Evolutionary conservation across 2,113 vertebrate genomes (phyloP), one percentile per base, ranked within the genome.

Genomic region (Neomonachus schauinslandi): DNA sequence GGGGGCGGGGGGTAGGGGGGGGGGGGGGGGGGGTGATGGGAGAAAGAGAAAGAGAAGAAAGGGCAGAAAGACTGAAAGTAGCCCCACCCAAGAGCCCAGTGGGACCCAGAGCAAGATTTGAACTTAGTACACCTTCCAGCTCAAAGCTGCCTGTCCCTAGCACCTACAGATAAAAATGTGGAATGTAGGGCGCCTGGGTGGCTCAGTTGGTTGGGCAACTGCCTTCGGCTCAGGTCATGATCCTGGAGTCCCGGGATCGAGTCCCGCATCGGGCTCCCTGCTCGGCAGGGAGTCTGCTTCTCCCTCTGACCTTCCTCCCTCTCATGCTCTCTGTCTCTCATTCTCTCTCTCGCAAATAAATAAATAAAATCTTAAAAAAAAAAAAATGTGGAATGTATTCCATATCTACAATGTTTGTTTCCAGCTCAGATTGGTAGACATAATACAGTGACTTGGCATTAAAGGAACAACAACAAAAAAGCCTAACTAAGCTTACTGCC

Each of bases 21-120:
- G 10, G 7, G 10, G 7, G 3, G 0, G 24, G 63, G 9, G 15
- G 3, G 7, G 36, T 24, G 53, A 26, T 5, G 28, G 49, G 33
- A 24, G 21, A 13, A 46, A 46, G 28, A 28, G 61, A 31, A 65
- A 33, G 24, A 21, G 22, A 69, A 67, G 82, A 57, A 55, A 33
- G 19, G 19, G 19, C 67, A 69, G 69, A 49, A 83, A n/a, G 49
- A 19, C 49, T 71, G 65, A 36, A 18, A 19, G 11, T 16, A 19
- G 26, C 18, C 7, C 46, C 49, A 22, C 22, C 28, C 6, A 5
- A 77, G 18, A 19, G 19, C 59, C 61, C n/a, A 49, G n/a, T 5
- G 13, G 39, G 74, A 19, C 61, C 12, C 24, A 9, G 33, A 16
- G 80, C 5, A 65, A 57, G 51, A 24, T 5, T 12, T 57, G 51